phyloP scores from a whole-genome alignment of 2,113 vertebrate genomes.

The Alligator mississippiensis region DNA sequence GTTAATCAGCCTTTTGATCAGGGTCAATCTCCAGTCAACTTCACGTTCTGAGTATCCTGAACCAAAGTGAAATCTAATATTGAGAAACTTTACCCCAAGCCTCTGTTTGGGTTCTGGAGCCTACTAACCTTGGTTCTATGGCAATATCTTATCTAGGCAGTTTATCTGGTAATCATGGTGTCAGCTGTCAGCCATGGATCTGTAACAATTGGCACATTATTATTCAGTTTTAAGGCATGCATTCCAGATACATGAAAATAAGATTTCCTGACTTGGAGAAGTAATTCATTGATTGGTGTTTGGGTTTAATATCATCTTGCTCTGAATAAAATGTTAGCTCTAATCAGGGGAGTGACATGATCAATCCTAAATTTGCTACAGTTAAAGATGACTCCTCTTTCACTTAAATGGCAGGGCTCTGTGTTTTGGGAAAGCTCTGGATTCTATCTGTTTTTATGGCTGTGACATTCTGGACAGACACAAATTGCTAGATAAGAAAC shows the following conservation, averaged over 20 bases:
- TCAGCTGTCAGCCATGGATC: not conserved
- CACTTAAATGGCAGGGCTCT: not conserved
- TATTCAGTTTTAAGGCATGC: not conserved
- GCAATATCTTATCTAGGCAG: not conserved
- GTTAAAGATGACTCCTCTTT: not conserved
- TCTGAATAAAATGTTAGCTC: not conserved
- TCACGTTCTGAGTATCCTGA: too few relatives aligned
- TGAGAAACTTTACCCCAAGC: not conserved
- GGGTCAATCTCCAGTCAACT: too few relatives aligned
- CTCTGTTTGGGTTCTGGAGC: not conserved
- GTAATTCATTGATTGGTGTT: not conserved
- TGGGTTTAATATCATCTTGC: not conserved
- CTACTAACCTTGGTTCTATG: not conserved
- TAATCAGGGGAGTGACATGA: not conserved
- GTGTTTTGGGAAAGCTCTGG: not conserved
- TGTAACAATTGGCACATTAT: not conserved
- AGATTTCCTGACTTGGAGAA: not conserved
- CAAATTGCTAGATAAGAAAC: conserved; percentile 34
- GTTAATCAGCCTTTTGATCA: too few relatives aligned
- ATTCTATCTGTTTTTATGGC: conserved; percentile 9
- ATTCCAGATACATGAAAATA: not conserved
- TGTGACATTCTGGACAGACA: not conserved
- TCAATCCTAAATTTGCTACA: not conserved
- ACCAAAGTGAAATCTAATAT: not conserved
- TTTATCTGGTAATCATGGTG: not conserved